phyloP scores from a whole-genome alignment of 2,113 vertebrate genomes.

The Coregonus clupeaformis region DNA sequence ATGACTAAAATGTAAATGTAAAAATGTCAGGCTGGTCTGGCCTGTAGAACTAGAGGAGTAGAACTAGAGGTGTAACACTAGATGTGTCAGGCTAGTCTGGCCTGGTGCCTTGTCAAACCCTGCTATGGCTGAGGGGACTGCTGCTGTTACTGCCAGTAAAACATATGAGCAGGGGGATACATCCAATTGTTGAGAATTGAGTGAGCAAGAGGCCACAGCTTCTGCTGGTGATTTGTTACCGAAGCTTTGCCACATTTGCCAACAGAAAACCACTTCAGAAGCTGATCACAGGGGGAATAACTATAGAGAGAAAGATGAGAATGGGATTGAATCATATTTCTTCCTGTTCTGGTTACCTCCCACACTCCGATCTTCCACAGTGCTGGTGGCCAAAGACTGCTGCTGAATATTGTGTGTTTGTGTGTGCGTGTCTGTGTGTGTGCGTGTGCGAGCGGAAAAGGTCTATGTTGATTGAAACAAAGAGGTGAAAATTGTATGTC shows the following conservation, averaged over 20 bases:
- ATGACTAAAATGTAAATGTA: no score
- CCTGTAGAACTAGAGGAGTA: no score
- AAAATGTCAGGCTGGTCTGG: no score
- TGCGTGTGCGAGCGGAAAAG: constrained; percentile 2
- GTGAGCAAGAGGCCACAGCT: constrained; percentile 43
- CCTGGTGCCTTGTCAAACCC: no score
- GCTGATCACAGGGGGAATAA: constrained; percentile 45
- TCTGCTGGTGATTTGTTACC: constrained; percentile 69
- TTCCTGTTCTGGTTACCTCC: constrained; percentile 29
- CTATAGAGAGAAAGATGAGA: constrained; percentile 69
- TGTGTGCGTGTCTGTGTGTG: neutral
- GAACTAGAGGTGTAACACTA: no score
- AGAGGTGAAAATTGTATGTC: neutral
- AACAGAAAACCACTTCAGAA: constrained; percentile 69
- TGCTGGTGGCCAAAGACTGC: constrained; percentile 25
- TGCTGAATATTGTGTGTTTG: neutral
- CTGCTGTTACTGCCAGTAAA: constrained; percentile 36
- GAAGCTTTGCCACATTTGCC: constrained; percentile 63
- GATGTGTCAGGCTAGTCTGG: no score
- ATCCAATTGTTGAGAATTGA: constrained; percentile 60
- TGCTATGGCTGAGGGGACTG: neutral
- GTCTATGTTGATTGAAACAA: neutral
- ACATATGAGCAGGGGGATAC: constrained; percentile 43
- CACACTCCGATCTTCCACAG: constrained; percentile 7
- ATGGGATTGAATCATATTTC: constrained; percentile 59